Evolutionary conservation across 37 sponge, comb jelly and placozoan genomes (phyloP).

Genomic region (Geodia barretti): DNA sequence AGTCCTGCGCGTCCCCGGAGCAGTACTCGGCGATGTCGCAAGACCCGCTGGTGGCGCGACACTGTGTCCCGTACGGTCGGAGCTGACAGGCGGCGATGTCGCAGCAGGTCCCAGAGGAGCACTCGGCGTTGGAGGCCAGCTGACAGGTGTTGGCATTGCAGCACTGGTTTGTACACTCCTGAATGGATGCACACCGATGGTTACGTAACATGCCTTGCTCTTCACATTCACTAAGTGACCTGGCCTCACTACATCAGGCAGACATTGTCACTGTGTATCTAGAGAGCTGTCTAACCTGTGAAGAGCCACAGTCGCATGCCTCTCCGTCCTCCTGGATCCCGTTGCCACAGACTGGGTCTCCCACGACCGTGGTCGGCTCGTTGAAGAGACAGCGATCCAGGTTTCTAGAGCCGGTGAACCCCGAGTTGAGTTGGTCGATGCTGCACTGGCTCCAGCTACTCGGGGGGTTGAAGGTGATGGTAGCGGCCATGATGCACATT

Average conservation of each 20-base stretch:
- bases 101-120: conserved; percentile 62
- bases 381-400: conserved; percentile 30
- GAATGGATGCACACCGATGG: background rate
- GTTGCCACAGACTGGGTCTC: conserved; percentile 73
- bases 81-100: conserved; percentile 15
- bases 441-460: conserved; percentile 48
- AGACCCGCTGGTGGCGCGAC: conserved; percentile 38
- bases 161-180: conserved; percentile 73
- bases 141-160: conserved; percentile 80
- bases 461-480: conserved; percentile 1
- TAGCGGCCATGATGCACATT: conserved; percentile 47
- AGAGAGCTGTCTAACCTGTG: conserved; percentile 24
- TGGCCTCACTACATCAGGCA: background rate
- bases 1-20: conserved; percentile 37
- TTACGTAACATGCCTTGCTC: background rate
- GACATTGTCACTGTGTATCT: no score
- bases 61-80: conserved; percentile 34
- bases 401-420: background rate
- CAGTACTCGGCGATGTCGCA: conserved; percentile 65
- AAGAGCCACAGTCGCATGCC: conserved; percentile 74
- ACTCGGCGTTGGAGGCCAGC: conserved; percentile 54
- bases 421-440: conserved; percentile 2
- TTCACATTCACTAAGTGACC: background rate
- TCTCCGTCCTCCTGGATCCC: conserved; percentile 73
- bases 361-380: conserved; percentile 29